Conservation (phyloP, 2,113 vertebrate species). For the Dendropsophus ebraccatus region DNA sequence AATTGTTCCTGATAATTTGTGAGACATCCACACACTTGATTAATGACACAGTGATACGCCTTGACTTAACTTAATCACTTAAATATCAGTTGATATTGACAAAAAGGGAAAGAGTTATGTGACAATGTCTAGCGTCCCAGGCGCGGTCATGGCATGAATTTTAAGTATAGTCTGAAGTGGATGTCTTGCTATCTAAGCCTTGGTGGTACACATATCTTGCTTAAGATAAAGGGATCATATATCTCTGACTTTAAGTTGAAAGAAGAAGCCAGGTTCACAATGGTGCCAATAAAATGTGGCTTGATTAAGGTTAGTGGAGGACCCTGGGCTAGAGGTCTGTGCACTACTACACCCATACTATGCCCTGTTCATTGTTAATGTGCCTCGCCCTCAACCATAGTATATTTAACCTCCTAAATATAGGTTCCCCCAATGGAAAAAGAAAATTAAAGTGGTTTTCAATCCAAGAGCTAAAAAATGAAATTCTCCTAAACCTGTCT, state of each 20-base stretch:
- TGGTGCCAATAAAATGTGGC: background rate
- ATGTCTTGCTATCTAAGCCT: background rate
- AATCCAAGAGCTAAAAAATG: no score
- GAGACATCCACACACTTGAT: constrained; percentile 60
- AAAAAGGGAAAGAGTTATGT: constrained; percentile 59
- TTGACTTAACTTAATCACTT: constrained; percentile 60
- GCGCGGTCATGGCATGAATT: background rate
- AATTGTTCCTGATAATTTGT: constrained; percentile 57
- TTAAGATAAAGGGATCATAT: background rate
- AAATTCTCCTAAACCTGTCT: no score
- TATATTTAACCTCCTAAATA: no score
- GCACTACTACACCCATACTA: no score
- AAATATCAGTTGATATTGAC: constrained; percentile 62
- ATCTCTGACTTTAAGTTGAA: background rate
- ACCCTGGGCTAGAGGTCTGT: no score
- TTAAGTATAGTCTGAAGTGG: background rate
- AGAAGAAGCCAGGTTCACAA: no score
- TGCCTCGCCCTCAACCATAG: no score
- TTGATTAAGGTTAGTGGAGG: no score
- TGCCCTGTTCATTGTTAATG: no score
- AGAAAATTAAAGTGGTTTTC: no score
- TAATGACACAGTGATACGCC: constrained; percentile 58
- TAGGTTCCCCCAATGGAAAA: no score
- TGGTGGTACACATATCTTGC: background rate
- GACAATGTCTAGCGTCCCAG: constrained; percentile 38